Evolutionary conservation across 2,113 vertebrate species (phyloP).

Genomic region (Salvator merianae): DNA sequence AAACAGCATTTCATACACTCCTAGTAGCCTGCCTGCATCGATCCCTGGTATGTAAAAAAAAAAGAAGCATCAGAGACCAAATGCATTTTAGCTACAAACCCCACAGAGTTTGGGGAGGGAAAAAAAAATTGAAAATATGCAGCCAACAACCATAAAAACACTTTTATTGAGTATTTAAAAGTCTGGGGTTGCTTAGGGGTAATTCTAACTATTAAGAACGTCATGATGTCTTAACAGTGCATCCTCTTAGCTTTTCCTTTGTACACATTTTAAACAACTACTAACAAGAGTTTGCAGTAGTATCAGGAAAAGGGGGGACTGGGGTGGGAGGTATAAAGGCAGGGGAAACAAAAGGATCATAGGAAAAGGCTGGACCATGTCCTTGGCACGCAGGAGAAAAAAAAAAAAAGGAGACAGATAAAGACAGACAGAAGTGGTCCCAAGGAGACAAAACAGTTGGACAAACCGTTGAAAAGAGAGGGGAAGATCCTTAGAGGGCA

Average conservation of each 20-base stretch:
- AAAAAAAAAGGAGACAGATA: no score
- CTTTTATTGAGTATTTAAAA: slow-evolving; percentile 47
- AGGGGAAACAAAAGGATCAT: slow-evolving; percentile 26
- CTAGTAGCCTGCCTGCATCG: no score
- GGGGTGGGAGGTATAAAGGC: slow-evolving; percentile 35
- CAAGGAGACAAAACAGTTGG: background rate
- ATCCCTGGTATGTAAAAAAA: no score
- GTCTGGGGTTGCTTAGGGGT: slow-evolving; percentile 58
- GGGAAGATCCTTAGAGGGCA: no score
- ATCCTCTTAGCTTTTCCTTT: background rate
- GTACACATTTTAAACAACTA: slow-evolving; percentile 4
- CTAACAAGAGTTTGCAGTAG: background rate
- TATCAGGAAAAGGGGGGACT: slow-evolving; percentile 43
- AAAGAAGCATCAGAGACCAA: no score
- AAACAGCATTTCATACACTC: no score
- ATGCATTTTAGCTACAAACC: background rate
- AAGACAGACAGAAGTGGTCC: slow-evolving; percentile 19
- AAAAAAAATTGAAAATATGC: slow-evolving; percentile 23
- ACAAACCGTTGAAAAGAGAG: no score
- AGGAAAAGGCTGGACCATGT: background rate
- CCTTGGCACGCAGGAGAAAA: slow-evolving; percentile 32
- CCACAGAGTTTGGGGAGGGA: background rate
- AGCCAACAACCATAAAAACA: slow-evolving; percentile 36
- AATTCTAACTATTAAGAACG: slow-evolving; percentile 31
- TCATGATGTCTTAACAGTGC: background rate